These are phyloP conservation scores for Hucho hucho DNA, from an alignment of 2,113 vertebrate species.

Conservation along the genomic window DNA sequence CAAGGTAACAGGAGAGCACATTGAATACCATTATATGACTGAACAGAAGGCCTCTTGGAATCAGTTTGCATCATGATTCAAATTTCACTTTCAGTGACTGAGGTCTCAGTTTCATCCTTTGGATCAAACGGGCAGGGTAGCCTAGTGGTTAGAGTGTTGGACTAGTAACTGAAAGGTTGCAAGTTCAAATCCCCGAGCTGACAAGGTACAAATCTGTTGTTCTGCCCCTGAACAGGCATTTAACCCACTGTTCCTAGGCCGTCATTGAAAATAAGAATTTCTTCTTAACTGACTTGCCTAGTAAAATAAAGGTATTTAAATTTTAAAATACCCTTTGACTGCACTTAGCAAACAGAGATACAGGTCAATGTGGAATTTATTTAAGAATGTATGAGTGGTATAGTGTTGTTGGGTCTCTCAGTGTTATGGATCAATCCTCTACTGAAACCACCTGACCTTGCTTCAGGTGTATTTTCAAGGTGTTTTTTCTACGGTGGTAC, in stretches of 20 bases:
- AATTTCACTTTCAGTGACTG: conserved; percentile 70
- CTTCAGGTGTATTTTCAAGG: conserved; percentile 12
- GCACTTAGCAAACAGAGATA: background rate
- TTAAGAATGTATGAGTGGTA: conserved; percentile 39
- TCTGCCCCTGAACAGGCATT: too few species aligned
- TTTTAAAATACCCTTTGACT: conserved; percentile 17
- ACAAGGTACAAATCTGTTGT: too few species aligned
- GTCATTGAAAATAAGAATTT: too few species aligned
- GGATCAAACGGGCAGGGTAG: conserved; percentile 39
- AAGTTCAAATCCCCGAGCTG: too few species aligned
- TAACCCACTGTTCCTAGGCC: too few species aligned
- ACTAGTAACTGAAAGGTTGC: too few species aligned
- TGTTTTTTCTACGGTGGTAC: background rate
- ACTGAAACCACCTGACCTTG: background rate
- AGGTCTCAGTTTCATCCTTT: conserved; percentile 59
- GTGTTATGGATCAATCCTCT: conserved; percentile 30
- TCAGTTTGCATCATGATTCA: conserved; percentile 61
- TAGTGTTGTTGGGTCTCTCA: conserved; percentile 34
- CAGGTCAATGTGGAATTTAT: conserved; percentile 5
- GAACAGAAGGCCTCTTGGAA: conserved; percentile 26
- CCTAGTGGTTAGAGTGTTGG: too few species aligned
- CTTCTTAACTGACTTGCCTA: too few species aligned
- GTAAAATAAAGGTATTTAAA: too few species aligned
- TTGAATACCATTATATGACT: conserved; percentile 44
- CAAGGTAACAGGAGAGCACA: conserved; percentile 52